Percentiles rank a stretch among this genome's conserved stretches.
phyloP scores from a whole-genome alignment of 1,140 invertebrate genomes.

The Rhyacophila brunnea region DNA sequence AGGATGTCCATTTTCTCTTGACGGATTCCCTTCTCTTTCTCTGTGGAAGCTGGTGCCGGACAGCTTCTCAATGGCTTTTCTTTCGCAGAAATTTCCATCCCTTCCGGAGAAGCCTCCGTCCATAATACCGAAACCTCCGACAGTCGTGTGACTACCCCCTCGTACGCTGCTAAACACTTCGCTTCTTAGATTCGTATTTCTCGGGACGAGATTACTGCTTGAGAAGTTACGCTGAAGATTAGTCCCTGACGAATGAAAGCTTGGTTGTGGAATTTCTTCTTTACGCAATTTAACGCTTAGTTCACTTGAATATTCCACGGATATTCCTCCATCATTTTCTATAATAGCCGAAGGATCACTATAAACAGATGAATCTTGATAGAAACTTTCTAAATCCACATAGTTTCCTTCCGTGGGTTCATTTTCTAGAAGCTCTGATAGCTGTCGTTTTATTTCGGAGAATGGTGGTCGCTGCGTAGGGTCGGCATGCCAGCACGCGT shows the following conservation, averaged over 20 bases:
- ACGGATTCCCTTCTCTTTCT: constrained; percentile 41
- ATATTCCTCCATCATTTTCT: constrained; percentile 50
- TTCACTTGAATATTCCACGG: constrained; percentile 49
- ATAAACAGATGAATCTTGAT: constrained; percentile 65
- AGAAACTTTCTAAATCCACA: constrained; percentile 76
- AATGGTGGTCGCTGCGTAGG: constrained; percentile 72
- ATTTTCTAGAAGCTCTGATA: constrained; percentile 68
- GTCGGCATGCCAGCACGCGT: constrained; percentile 73
- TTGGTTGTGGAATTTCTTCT: constrained; percentile 16
- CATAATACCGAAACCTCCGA: constrained; percentile 27
- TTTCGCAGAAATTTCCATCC: constrained; percentile 45
- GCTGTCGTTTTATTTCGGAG: constrained; percentile 64
- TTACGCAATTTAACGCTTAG: constrained; percentile 12
- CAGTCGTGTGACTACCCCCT: constrained; percentile 25
- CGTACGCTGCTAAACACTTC: constrained; percentile 24
- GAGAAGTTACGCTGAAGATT: constrained; percentile 23
- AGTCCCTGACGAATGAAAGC: constrained; percentile 13
- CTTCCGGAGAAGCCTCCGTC: constrained; percentile 24
- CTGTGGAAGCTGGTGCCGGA: constrained; percentile 51
- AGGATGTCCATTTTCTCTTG: constrained; percentile 30
- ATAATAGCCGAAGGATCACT: constrained; percentile 53
- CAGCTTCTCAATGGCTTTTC: constrained; percentile 46
- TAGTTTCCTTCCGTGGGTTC: constrained; percentile 69
- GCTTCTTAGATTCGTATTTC: constrained; percentile 14
- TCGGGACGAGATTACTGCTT: constrained; percentile 5